Evolutionary conservation across 1,140 invertebrate genomes (phyloP).

Genomic region (Antheraea pernyi): DNA sequence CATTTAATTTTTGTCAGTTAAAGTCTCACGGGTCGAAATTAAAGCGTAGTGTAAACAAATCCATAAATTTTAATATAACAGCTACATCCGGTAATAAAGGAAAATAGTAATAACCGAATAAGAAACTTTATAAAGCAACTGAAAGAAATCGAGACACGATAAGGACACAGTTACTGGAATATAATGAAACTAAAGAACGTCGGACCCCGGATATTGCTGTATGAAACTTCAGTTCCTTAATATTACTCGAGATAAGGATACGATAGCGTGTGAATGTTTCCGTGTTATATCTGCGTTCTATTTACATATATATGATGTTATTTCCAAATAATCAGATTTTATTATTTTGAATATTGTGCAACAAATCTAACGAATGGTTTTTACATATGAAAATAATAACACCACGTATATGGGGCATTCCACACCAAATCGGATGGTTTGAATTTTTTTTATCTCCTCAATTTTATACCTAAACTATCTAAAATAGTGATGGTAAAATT

Average conservation of each 20-base stretch:
- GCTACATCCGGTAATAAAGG: conserved; percentile 2
- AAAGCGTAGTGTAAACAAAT: neutral
- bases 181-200: conserved; percentile 25
- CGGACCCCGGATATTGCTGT: conserved; percentile 23
- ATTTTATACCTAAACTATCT: too few species aligned
- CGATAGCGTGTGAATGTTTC: conserved; percentile 6
- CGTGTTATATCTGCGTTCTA: neutral
- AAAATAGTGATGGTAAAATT: too few species aligned
- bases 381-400: too few species aligned
- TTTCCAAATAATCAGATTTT: neutral
- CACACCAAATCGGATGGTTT: too few species aligned
- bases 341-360: too few species aligned
- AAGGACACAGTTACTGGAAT: conserved; percentile 19
- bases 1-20: neutral
- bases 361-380: too few species aligned
- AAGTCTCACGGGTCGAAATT: neutral
- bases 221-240: conserved; percentile 22
- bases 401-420: too few species aligned
- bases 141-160: conserved; percentile 17
- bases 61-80: neutral
- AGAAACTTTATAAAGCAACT: conserved; percentile 8
- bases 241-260: conserved; percentile 23
- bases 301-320: neutral
- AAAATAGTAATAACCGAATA: neutral
- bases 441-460: too few species aligned